These are phyloP conservation scores for Daktulosphaira vitifoliae DNA, from an alignment of 1,140 invertebrate genomes.

Conservation along the genomic window DNA sequence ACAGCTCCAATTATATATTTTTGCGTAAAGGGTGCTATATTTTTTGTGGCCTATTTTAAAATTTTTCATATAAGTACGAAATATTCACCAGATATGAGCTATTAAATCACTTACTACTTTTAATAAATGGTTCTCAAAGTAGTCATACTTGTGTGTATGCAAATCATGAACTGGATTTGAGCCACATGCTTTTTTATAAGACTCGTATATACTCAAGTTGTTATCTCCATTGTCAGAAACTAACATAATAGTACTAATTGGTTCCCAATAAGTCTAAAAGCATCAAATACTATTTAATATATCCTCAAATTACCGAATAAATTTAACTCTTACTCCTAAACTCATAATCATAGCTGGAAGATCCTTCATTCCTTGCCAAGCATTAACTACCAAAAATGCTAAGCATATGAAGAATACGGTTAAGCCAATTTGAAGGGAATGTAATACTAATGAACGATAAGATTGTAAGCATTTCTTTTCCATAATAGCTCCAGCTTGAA, in stretches of 20 bases:
- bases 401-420: slow-evolving; percentile 53
- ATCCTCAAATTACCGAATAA: too few species aligned
- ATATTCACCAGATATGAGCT: slow-evolving; percentile 41
- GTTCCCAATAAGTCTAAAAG: slow-evolving; percentile 22
- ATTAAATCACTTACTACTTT: slow-evolving; percentile 40
- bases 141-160: slow-evolving; percentile 42
- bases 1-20: slow-evolving; percentile 48
- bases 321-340: slow-evolving; percentile 16
- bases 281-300: too few species aligned
- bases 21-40: slow-evolving; percentile 37
- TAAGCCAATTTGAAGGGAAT: slow-evolving; percentile 51
- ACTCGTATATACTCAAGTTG: not conserved
- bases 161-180: slow-evolving; percentile 3
- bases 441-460: slow-evolving; percentile 48
- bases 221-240: not conserved
- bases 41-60: slow-evolving; percentile 37
- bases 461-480: slow-evolving; percentile 52
- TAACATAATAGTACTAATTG: slow-evolving; percentile 7
- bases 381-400: slow-evolving; percentile 48
- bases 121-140: slow-evolving; percentile 41
- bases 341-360: slow-evolving; percentile 22
- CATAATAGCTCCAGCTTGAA: slow-evolving; percentile 54
- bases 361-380: slow-evolving; percentile 37
- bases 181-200: slow-evolving; percentile 6
- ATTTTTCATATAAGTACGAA: too few species aligned